These are phyloP conservation scores for Neopelma chrysocephalum DNA, from an alignment of 2,797 vertebrate genomes.

Conservation along the genomic window DNA sequence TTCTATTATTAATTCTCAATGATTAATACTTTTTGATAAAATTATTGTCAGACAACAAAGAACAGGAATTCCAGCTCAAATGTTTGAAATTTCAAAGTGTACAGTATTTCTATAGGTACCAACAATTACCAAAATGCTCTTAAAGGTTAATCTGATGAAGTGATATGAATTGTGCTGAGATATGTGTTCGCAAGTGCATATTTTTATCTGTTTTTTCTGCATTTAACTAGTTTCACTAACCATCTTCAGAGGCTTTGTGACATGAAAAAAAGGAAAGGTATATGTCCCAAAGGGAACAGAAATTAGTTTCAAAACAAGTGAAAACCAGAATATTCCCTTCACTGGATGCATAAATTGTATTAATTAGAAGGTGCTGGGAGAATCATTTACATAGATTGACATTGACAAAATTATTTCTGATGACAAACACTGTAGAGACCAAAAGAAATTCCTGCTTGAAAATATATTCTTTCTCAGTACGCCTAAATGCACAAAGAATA, in stretches of 20 bases:
- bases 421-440: neutral
- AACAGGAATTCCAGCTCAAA: neutral
- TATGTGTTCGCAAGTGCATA: neutral
- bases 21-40: neutral
- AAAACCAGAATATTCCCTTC: neutral
- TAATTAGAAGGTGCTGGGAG: neutral
- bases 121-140: neutral
- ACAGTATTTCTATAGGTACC: neutral
- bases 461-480: neutral
- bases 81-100: neutral
- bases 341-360: neutral
- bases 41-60: neutral
- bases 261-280: neutral
- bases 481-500: neutral
- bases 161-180: neutral
- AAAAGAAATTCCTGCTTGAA: neutral
- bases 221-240: neutral
- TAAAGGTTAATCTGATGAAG: neutral
- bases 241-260: neutral
- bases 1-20: neutral
- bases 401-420: neutral
- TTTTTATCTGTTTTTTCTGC: neutral
- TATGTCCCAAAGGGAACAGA: neutral
- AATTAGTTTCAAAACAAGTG: neutral
- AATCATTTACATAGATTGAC: neutral